Conservation (phyloP, 1,140 invertebrate genomes). For the Nasonia giraulti region DNA sequence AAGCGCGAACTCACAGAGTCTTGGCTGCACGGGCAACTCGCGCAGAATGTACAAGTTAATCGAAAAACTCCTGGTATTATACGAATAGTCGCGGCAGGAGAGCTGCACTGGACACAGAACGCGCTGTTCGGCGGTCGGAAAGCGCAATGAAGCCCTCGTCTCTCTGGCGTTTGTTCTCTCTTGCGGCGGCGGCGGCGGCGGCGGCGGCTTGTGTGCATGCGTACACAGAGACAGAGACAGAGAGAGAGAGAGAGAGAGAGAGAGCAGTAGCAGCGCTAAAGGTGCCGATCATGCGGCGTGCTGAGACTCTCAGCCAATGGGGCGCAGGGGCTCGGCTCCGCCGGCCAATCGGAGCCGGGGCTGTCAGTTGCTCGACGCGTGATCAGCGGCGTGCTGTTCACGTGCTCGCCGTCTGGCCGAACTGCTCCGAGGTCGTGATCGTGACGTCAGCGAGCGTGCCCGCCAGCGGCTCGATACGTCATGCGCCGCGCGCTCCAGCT, state of each 20-base stretch:
- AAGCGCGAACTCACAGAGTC: too few relatives aligned
- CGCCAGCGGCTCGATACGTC: constrained; percentile 68
- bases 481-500: constrained; percentile 40
- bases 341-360: constrained; percentile 64
- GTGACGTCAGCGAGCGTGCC: constrained; percentile 73
- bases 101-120: constrained; percentile 4
- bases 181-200: too few relatives aligned
- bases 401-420: constrained; percentile 70
- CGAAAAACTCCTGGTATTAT: too few relatives aligned
- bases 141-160: constrained; percentile 66
- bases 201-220: background rate
- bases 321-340: constrained; percentile 54
- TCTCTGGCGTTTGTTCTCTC: constrained; percentile 41
- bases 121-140: constrained; percentile 59
- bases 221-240: too few relatives aligned
- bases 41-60: too few relatives aligned
- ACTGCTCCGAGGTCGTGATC: constrained; percentile 67
- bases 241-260: constrained; percentile 17
- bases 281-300: constrained; percentile 61
- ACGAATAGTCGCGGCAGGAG: background rate
- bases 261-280: background rate
- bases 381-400: constrained; percentile 74
- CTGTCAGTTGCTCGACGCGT: constrained; percentile 68
- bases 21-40: too few relatives aligned
- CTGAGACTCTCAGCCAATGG: constrained; percentile 64